These are phyloP conservation scores for Dichetophora obliterata DNA, from an alignment of 2,888 invertebrate genomes.

Conservation along the genomic window DNA sequence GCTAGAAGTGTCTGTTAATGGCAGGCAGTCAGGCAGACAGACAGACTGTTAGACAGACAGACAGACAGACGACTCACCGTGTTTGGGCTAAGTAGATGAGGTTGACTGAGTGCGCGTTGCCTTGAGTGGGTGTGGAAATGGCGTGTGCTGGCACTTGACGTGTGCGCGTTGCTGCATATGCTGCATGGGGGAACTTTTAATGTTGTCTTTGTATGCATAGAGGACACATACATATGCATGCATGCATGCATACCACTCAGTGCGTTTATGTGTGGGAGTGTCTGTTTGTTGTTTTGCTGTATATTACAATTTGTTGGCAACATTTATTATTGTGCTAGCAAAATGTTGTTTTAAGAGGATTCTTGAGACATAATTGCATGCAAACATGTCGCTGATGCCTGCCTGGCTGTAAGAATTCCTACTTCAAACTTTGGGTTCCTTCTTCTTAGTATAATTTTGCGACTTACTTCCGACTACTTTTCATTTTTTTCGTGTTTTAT, in stretches of 20 bases:
- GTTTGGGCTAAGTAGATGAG: background rate
- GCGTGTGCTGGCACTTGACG: slow-evolving; percentile 12
- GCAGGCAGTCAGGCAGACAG: too few relatives aligned
- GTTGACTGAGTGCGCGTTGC: background rate
- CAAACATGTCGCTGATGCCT: slow-evolving; percentile 34
- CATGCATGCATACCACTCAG: background rate
- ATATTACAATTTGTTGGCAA: slow-evolving; percentile 16
- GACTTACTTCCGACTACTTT: background rate
- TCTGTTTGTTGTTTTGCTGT: slow-evolving; percentile 51
- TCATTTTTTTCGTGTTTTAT: background rate
- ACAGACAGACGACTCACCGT: background rate
- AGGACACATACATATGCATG: too few relatives aligned
- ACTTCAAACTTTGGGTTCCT: background rate
- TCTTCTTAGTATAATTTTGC: background rate
- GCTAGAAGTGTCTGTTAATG: too few relatives aligned
- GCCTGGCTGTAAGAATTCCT: background rate
- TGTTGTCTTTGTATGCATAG: too few relatives aligned
- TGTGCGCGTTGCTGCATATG: slow-evolving; percentile 1
- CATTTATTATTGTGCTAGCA: slow-evolving; percentile 23
- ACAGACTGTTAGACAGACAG: too few relatives aligned
- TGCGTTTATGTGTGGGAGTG: slow-evolving; percentile 58
- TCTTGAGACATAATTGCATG: slow-evolving; percentile 39
- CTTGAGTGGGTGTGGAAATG: background rate
- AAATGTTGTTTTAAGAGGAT: slow-evolving; percentile 17
- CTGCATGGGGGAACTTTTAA: background rate